Evolutionary conservation across 1,140 invertebrate genomes (phyloP), one percentile per base, ranked within the genome.

Genomic region (Atta texana): DNA sequence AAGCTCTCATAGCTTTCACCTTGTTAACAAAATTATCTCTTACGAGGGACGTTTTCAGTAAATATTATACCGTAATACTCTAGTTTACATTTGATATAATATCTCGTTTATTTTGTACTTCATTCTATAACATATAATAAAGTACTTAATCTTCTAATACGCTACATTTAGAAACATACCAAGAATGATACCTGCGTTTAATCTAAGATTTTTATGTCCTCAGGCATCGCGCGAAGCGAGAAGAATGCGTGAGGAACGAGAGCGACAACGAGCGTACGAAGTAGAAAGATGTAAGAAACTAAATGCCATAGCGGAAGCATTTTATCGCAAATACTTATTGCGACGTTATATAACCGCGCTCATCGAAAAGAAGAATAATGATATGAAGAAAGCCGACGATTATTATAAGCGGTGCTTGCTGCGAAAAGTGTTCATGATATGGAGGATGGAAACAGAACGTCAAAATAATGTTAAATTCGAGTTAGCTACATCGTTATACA

Each of bases 311-410:
- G 92, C 92, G 0, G 91, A 94, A 39, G 71, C 89, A 12, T 95
- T 94, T 87, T 93, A 94, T 85, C 80, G 89, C 18, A 91, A 81
- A 8, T 93, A 93, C 78, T 89, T 95, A 3, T 53, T 95, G 39
- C 92, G 91, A 78, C 89, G 74, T n/a, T 95, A 89, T 68, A 68
- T 94, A 10, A 59, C 77, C 14, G 69, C 16, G 6, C 85, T 95
- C 6, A 10, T 95, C 4, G 80, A 94, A 78, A 39, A 90, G 1
- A 93, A 89, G 85, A 77, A 86, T 12, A 75, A 91, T 21, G 64
- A 89, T 18, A 85, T 92, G 12, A 78, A 74, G 55, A 89, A 64
- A 74, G 94, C 94, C 0, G 49, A 87, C 0, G 57, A 92, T 24
- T 89, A 94, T 78, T 93, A 93, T 68, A 51, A 81, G 10, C 39